A percentile compares a stretch with the other conserved stretches of the same genome.
phyloP scores from a whole-genome alignment of 2,113 vertebrate species.

The Cnemophilus loriae region DNA sequence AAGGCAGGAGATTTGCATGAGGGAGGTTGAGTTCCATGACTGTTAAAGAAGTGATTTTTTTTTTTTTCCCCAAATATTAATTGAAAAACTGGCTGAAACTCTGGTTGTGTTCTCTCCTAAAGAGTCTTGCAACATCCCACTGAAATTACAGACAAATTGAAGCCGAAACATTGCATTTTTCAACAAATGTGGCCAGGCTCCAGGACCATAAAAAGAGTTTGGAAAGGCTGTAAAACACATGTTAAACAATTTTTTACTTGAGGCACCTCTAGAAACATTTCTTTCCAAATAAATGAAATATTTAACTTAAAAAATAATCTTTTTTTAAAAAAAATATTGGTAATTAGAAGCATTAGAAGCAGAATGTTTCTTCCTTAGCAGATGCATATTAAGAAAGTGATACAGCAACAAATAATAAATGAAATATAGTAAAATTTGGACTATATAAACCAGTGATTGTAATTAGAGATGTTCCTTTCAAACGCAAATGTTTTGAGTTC shows the following conservation, averaged over 20 bases:
- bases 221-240: conserved; percentile 39
- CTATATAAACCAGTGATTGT: not conserved
- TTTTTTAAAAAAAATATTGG: not conserved
- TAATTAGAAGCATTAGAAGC: not conserved
- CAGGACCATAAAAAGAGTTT: conserved; percentile 31
- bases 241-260: conserved; percentile 31
- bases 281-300: not conserved
- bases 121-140: not conserved
- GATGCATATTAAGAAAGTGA: not conserved
- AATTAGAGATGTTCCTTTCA: not conserved
- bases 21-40: not conserved
- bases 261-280: conserved; percentile 29
- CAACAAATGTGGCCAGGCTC: conserved; percentile 20
- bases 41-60: not conserved
- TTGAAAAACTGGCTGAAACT: not conserved
- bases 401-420: not conserved
- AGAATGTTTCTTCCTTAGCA: not conserved
- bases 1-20: not conserved
- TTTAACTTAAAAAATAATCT: not conserved
- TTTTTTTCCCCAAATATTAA: not conserved
- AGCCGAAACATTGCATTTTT: conserved; percentile 28
- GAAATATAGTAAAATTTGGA: not conserved
- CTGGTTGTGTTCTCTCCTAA: not conserved
- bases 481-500: not conserved
- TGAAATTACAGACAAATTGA: conserved; percentile 22